Percentiles rank a stretch among this genome's conserved stretches.
Evolutionary conservation across 2,888 invertebrate genomes (phyloP).

Genomic region (Anarsia innoxiella): DNA sequence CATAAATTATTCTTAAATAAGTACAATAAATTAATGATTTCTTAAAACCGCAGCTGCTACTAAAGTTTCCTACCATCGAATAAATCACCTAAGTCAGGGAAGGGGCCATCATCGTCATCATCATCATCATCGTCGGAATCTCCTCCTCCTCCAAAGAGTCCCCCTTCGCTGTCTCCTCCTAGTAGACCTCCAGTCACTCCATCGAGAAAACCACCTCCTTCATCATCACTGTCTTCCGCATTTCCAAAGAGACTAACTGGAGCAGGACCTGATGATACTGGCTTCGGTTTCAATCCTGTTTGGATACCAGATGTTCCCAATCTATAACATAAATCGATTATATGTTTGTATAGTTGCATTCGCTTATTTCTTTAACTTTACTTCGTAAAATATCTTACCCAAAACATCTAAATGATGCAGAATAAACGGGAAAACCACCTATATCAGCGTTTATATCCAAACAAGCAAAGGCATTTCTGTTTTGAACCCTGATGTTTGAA

Average conservation of each 20-base stretch:
- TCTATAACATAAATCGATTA: conserved; percentile 42
- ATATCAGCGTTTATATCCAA: conserved; percentile 82
- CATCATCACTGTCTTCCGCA: conserved; percentile 34
- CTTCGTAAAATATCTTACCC: too few relatives aligned
- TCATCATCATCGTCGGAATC: conserved; percentile 31
- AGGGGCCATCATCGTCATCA: conserved; percentile 54
- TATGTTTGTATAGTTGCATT: too few relatives aligned
- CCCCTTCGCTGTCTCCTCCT: conserved; percentile 23
- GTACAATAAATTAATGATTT: not conserved
- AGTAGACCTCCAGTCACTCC: conserved; percentile 40
- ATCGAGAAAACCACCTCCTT: conserved; percentile 39
- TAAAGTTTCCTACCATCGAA: conserved; percentile 35
- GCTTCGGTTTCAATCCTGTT: conserved; percentile 64
- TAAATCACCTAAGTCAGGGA: conserved; percentile 57
- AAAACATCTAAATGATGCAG: conserved; percentile 71
- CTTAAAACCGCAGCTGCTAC: too few relatives aligned
- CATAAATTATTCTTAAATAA: not conserved
- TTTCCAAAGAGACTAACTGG: conserved; percentile 57
- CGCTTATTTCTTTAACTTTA: too few relatives aligned
- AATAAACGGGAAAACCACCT: conserved; percentile 74
- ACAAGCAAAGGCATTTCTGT: conserved; percentile 86
- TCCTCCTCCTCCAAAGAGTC: conserved; percentile 20
- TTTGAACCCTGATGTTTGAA: conserved; percentile 86
- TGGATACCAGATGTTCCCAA: conserved; percentile 58
- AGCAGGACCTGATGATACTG: conserved; percentile 52